Evolutionary conservation across 1,140 invertebrate genomes (phyloP).

Genomic region (Macrosteles quadrilineatus): DNA sequence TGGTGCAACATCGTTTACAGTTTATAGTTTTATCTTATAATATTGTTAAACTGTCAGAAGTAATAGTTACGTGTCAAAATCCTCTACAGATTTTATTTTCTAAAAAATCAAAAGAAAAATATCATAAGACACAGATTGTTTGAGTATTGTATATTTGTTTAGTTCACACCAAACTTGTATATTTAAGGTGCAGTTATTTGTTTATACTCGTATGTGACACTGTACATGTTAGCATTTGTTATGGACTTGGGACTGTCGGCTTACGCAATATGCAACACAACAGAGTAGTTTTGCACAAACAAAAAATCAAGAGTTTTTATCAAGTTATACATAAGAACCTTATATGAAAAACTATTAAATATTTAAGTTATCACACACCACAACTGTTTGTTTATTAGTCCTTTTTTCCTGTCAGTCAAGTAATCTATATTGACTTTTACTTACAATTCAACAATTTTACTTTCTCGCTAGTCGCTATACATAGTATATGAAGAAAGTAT

Average conservation of each 20-base stretch:
- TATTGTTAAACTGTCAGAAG: too few relatives aligned
- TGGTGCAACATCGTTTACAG: too few relatives aligned
- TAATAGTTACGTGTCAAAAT: too few relatives aligned
- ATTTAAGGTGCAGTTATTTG: not conserved
- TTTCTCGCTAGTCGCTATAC: too few relatives aligned
- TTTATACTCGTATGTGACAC: slow-evolving; percentile 1
- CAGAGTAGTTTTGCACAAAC: slow-evolving; percentile 30
- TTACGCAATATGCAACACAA: slow-evolving; percentile 19
- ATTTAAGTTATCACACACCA: slow-evolving; percentile 31
- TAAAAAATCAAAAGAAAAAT: not conserved
- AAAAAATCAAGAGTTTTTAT: slow-evolving; percentile 33
- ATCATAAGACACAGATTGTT: not conserved
- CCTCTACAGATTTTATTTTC: not conserved
- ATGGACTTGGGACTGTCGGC: slow-evolving; percentile 28
- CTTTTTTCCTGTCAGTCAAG: too few relatives aligned
- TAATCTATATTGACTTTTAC: too few relatives aligned
- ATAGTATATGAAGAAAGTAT: too few relatives aligned
- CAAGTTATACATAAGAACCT: slow-evolving; percentile 30
- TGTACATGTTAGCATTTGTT: slow-evolving; percentile 24
- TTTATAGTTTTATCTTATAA: too few relatives aligned
- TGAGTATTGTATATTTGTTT: slow-evolving; percentile 3
- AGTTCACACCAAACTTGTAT: slow-evolving; percentile 15
- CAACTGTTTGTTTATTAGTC: not conserved
- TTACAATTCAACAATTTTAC: too few relatives aligned
- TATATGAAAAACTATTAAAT: slow-evolving; percentile 27